These are phyloP conservation scores for Masticophis lateralis DNA, from an alignment of 2,797 vertebrate genomes.

Conservation along the genomic window DNA sequence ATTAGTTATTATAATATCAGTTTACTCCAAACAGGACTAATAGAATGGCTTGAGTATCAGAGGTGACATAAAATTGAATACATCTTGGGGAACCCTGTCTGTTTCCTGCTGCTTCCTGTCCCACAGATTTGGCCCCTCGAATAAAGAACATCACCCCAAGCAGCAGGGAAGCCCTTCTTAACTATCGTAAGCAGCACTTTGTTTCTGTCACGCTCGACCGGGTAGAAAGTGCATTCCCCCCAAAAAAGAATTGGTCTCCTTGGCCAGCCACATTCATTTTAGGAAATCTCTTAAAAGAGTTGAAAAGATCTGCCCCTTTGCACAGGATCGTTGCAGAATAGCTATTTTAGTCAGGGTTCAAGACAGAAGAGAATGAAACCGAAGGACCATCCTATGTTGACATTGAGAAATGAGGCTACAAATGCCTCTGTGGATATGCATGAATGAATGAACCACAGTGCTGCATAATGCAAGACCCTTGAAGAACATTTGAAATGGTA, in stretches of 20 bases:
- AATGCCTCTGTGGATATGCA: not conserved
- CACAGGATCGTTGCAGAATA: constrained; percentile 57
- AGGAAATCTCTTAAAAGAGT: constrained; percentile 72
- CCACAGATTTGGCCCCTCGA: constrained; percentile 76
- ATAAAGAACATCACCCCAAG: constrained; percentile 74
- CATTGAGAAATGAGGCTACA: not conserved
- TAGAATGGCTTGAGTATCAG: constrained; percentile 67
- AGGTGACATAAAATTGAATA: constrained; percentile 75
- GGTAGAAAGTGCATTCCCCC: constrained; percentile 72
- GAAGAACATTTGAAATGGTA: not conserved
- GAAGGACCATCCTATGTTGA: not conserved
- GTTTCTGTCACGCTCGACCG: constrained; percentile 83
- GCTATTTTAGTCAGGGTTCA: not conserved
- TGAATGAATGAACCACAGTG: not conserved
- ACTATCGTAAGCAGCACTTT: constrained; percentile 81
- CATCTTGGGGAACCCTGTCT: constrained; percentile 76
- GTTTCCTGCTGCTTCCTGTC: constrained; percentile 77
- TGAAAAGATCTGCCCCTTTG: constrained; percentile 78
- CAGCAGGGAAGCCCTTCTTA: constrained; percentile 83
- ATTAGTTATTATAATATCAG: constrained; percentile 88
- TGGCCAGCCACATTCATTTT: constrained; percentile 75
- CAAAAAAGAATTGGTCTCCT: constrained; percentile 66
- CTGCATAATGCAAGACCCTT: not conserved
- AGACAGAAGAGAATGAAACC: not conserved
- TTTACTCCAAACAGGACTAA: constrained; percentile 75